A percentile compares a stretch with the other conserved stretches of the same genome.
Evolutionary conservation across 2,797 vertebrate genomes (phyloP).

Genomic region (Cyclopterus lumpus): DNA sequence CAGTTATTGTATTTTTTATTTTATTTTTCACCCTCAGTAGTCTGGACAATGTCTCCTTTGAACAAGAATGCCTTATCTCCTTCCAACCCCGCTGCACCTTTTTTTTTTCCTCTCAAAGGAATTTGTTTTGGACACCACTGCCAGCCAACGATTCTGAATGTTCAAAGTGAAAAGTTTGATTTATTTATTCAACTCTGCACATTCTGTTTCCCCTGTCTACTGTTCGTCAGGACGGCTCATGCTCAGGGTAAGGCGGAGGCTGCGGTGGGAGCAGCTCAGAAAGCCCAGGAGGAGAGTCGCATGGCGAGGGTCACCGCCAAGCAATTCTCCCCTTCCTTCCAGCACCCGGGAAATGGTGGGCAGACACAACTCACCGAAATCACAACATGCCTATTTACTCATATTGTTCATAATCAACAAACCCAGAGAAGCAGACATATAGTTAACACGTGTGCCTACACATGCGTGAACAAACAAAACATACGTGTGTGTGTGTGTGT

Average conservation of each 20-base stretch:
- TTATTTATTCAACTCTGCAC: background rate
- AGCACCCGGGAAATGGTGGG: conserved; percentile 95
- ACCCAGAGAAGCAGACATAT: conserved; percentile 7
- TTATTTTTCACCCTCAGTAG: background rate
- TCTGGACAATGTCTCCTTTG: background rate
- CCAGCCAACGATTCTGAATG: background rate
- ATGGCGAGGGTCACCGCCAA: conserved; percentile 97
- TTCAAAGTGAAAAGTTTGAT: background rate
- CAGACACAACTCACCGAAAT: background rate
- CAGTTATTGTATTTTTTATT: background rate
- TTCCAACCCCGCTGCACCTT: background rate
- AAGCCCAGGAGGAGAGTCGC: conserved; percentile 95
- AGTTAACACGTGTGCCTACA: background rate
- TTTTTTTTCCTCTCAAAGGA: background rate
- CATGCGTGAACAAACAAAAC: conserved; percentile 3
- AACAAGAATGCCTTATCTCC: background rate
- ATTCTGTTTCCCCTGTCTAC: conserved; percentile 23
- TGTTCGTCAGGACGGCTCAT: conserved; percentile 90
- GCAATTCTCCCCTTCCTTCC: conserved; percentile 98
- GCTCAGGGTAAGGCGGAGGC: conserved; percentile 95
- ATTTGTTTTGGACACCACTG: background rate
- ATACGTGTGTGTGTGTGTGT: conserved; percentile 30
- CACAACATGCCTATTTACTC: background rate
- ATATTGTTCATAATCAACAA: background rate
- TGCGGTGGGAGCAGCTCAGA: conserved; percentile 89